Base-by-base conservation (phyloP, 2,888 invertebrate genomes). In the Trachelus stipa region DNA sequence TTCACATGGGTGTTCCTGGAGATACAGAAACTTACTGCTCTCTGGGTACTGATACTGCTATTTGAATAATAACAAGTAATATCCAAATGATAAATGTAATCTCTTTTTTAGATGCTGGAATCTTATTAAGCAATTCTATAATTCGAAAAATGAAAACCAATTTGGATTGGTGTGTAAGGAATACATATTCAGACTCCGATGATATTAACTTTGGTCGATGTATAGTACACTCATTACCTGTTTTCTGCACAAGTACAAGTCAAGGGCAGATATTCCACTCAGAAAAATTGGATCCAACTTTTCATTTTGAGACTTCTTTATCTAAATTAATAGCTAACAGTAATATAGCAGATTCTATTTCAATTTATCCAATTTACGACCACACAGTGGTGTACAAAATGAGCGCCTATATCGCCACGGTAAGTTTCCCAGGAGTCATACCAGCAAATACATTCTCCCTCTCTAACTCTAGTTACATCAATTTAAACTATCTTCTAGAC, bases 181-280 rank as follows among this genome's bases (percentile, higher is more conserved):
- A 97, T 92, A 95, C 96, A 1, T 95, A 95, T 88, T 96, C 97
- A 1, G 95, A 95, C 82, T 95, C 95, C 85, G 96, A 96, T 88
- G 96, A 96, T 90, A 95, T 97, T 89, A 98, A 97, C 92, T 93
- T 98, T 81, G 98, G 98, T n/a, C 93, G 96, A 82, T 98, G 98
- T 90, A 94, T 96, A 83, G 92, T 95, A 81, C 95, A 96, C 91
- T 94, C 96, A 37, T 93, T 95, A 15, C 94, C 94, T 79, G 88
- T 93, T 75, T 92, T 94, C 11, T 97, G 97, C 89, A 89, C 92
- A 68, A 88, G 93, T 69, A 84, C 86, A 69, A 88, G 94, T 75
- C 95, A 95, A 92, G 95, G 91, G 74, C 83, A 84, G 68, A 79
- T 80, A 69, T 91, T 88, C 76, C 73, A 77, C 1, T 84, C 87